A percentile compares a stretch with the other conserved stretches of the same genome.
These are phyloP conservation scores for Lithobates pipiens DNA, from an alignment of 2,797 vertebrate genomes.

Conservation along the genomic window DNA sequence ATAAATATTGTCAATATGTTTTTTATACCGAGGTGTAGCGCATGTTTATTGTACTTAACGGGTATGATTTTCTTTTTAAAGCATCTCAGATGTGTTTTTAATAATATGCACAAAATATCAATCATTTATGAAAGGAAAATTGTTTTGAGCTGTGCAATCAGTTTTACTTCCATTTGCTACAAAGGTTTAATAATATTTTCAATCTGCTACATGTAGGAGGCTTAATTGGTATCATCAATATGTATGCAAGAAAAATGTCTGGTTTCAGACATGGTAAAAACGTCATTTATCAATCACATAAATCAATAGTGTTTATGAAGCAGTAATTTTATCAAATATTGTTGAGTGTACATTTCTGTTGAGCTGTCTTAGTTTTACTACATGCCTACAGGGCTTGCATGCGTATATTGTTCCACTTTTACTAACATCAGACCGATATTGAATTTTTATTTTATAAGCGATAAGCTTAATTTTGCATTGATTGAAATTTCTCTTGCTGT, in stretches of 20 bases:
- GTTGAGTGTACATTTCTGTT: slow-evolving; percentile 2
- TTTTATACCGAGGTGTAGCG: too few species aligned
- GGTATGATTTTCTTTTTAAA: neutral
- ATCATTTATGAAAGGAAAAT: slow-evolving; percentile 3
- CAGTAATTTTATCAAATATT: slow-evolving; percentile 27
- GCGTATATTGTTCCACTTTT: neutral
- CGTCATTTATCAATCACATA: slow-evolving; percentile 35
- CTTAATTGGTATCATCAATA: slow-evolving; percentile 44
- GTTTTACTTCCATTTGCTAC: slow-evolving; percentile 19
- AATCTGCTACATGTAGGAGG: slow-evolving; percentile 12
- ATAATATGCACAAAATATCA: slow-evolving; percentile 11
- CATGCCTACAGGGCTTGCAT: neutral
- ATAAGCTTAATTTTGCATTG: neutral
- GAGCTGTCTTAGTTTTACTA: neutral
- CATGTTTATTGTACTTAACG: neutral
- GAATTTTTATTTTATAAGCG: neutral
- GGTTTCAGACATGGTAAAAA: slow-evolving; percentile 21
- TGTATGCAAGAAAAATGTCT: slow-evolving; percentile 30
- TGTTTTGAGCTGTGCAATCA: slow-evolving; percentile 7
- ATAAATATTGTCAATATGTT: too few species aligned
- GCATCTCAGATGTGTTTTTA: neutral
- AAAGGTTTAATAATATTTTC: slow-evolving; percentile 28
- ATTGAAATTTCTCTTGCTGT: neutral
- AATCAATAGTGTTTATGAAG: slow-evolving; percentile 32
- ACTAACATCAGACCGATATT: neutral